These are phyloP conservation scores for Mormyrus lacerda DNA, from an alignment of 2,113 vertebrate species.

Conservation along the genomic window DNA sequence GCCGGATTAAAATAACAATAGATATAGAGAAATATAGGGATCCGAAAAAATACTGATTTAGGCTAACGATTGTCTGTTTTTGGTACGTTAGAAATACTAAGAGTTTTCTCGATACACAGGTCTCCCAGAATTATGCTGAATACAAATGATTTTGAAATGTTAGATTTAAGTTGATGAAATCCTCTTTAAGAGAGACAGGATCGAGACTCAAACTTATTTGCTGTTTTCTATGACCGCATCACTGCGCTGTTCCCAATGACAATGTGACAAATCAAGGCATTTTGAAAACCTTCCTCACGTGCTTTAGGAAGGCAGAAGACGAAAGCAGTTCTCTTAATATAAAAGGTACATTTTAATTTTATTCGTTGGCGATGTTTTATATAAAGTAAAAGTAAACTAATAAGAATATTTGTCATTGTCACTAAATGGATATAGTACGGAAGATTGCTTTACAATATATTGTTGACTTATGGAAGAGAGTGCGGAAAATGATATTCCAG, in stretches of 20 bases:
- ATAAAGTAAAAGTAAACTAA: constrained; percentile 38
- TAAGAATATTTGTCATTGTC: constrained; percentile 5
- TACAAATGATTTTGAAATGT: constrained; percentile 98
- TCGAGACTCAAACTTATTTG: constrained; percentile 99
- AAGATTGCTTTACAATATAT: constrained; percentile 35
- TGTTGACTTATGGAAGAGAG: neutral
- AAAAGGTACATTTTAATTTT: constrained; percentile 72
- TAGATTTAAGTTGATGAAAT: constrained; percentile 99
- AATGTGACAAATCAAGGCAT: constrained; percentile 99
- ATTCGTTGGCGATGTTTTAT: constrained; percentile 43
- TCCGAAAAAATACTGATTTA: constrained; percentile 16
- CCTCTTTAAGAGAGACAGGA: constrained; percentile 96
- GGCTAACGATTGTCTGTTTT: constrained; percentile 30
- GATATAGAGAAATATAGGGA: constrained; percentile 13
- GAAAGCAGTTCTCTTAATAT: constrained; percentile 86
- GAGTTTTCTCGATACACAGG: constrained; percentile 64
- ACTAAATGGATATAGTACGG: neutral
- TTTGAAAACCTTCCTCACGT: constrained; percentile 99
- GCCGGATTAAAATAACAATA: neutral
- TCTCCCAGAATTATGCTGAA: constrained; percentile 88
- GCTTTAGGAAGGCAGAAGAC: constrained; percentile 94
- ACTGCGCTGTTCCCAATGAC: constrained; percentile 92
- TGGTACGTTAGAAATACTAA: neutral
- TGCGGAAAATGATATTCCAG: neutral
- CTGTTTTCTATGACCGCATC: constrained; percentile 89